A percentile compares a stretch with the other conserved stretches of the same genome.
Conservation (phyloP, 2,797 vertebrate species). For the Sebastiscus albofasciatus region DNA sequence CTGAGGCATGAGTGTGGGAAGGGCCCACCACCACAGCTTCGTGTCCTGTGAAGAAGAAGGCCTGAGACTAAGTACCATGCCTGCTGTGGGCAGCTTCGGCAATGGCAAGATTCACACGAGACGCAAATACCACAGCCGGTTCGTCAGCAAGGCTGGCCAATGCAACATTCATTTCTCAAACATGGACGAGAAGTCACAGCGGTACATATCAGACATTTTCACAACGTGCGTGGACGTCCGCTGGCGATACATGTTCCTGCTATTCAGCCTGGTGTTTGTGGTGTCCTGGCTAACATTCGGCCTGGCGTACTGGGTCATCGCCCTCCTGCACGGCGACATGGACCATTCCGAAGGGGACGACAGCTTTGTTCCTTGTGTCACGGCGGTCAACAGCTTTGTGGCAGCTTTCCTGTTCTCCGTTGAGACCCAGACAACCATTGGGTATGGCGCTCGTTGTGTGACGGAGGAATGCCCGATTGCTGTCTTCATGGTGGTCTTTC, state of each 20-base stretch:
- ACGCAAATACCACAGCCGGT: conserved; percentile 90
- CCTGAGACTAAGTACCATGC: conserved; percentile 90
- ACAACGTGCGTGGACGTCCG: conserved; percentile 96
- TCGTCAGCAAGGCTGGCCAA: conserved; percentile 94
- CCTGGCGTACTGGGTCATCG: conserved; percentile 92
- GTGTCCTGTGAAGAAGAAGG: conserved; percentile 93
- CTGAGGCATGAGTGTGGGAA: conserved; percentile 91
- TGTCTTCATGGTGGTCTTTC: conserved; percentile 94
- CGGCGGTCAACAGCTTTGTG: conserved; percentile 92
- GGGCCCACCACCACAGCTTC: conserved; percentile 90
- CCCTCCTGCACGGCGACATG: conserved; percentile 91
- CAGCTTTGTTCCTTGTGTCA: conserved; percentile 90
- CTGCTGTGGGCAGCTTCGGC: conserved; percentile 91
- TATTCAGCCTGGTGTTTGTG: conserved; percentile 93
- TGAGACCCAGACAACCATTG: conserved; percentile 96
- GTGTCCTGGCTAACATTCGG: conserved; percentile 94
- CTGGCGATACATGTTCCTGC: conserved; percentile 95
- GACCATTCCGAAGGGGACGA: conserved; percentile 76
- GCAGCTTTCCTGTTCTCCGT: conserved; percentile 96
- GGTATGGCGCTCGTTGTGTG: conserved; percentile 94
- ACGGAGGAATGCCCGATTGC: conserved; percentile 94
- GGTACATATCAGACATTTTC: conserved; percentile 97
- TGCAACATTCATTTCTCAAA: conserved; percentile 95
- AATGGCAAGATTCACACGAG: conserved; percentile 95
- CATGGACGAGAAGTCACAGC: conserved; percentile 95